Evolutionary conservation across 1,140 invertebrate genomes (phyloP), one percentile per base, ranked within the genome.

Genomic region (Ceratina australensis): DNA sequence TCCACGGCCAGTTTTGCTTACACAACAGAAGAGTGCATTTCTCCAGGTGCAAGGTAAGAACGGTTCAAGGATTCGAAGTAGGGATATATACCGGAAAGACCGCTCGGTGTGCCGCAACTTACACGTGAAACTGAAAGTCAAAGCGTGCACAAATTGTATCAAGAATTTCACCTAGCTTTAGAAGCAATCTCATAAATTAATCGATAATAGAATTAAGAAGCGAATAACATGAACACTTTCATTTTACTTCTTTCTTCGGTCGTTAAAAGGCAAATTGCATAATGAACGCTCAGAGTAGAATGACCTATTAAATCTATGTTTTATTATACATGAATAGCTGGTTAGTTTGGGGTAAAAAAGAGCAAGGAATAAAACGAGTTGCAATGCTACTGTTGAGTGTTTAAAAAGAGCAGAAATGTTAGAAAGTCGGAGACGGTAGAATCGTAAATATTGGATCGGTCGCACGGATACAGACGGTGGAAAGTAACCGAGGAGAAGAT

Each of bases 1-100:
- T 80, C 68, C 71, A 64, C 57, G 42, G 16, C 56, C 81, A 87
- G 86, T 87, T 50, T 42, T 50, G 20, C 63, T 78, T 79, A 79
- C 54, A 84, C 77, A 67, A 79, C 78, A 61, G 47, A 79, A 64
- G 57, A 84, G 78, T 49, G 72, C 66, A 84, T 85, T 82, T 80
- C 85, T 82, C 77, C 65, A 49, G 54, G 66, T 71, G 20, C 22
- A 79, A 85, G 80, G 85, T 86, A 83, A 80, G 81, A 54, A 77
- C 15, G 54, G 50, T 64, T 79, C 56, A 80, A 72, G 12, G 16
- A 50, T 72, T 28, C 24, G 33, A 42, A 42, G 33, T 42, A n/a
- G 47, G 33, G 63, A 56, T 12, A n/a, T 0, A 8, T 33, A 54
- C 28, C 16, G 28, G 47, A 22, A 65, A 26, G 7, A 50, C 26